A percentile compares a stretch with the other conserved stretches of the same genome.
Conservation (phyloP, 2,888 invertebrate species). For the Tridacna gigas region DNA sequence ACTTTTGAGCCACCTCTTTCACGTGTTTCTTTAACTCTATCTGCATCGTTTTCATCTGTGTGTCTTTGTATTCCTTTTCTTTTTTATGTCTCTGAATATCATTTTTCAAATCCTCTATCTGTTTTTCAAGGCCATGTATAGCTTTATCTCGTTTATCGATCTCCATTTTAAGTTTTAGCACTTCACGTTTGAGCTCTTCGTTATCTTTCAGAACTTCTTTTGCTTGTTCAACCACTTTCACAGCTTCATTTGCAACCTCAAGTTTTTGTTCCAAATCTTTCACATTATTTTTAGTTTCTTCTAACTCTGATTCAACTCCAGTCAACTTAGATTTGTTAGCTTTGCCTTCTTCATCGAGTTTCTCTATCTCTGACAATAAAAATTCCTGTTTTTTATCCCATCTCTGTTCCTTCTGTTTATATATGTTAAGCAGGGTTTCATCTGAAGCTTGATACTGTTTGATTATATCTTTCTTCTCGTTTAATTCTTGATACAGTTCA, state of each 20-base stretch:
- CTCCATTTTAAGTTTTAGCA: constrained; percentile 60
- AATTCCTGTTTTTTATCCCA: constrained; percentile 67
- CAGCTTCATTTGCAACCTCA: constrained; percentile 49
- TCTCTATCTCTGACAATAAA: constrained; percentile 61
- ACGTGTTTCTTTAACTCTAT: constrained; percentile 57
- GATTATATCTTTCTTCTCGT: constrained; percentile 65
- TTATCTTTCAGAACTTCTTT: constrained; percentile 47
- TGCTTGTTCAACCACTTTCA: constrained; percentile 53
- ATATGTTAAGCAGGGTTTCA: constrained; percentile 59
- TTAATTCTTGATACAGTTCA: constrained; percentile 63
- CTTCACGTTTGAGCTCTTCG: constrained; percentile 49
- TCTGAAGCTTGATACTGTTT: constrained; percentile 66
- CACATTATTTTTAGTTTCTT: constrained; percentile 43
- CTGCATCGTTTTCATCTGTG: constrained; percentile 42
- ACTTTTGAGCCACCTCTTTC: constrained; percentile 55
- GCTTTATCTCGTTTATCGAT: constrained; percentile 52
- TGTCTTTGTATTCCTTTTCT: constrained; percentile 48
- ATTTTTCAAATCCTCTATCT: constrained; percentile 31
- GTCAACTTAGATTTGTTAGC: constrained; percentile 38
- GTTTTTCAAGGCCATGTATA: constrained; percentile 34
- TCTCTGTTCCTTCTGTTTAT: constrained; percentile 66
- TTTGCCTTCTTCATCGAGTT: constrained; percentile 52
- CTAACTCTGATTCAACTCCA: constrained; percentile 53
- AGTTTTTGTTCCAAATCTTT: constrained; percentile 53
- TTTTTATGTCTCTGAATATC: constrained; percentile 41